Base-by-base conservation (phyloP, 2,888 invertebrate genomes). In the Stenodema calcarata region DNA sequence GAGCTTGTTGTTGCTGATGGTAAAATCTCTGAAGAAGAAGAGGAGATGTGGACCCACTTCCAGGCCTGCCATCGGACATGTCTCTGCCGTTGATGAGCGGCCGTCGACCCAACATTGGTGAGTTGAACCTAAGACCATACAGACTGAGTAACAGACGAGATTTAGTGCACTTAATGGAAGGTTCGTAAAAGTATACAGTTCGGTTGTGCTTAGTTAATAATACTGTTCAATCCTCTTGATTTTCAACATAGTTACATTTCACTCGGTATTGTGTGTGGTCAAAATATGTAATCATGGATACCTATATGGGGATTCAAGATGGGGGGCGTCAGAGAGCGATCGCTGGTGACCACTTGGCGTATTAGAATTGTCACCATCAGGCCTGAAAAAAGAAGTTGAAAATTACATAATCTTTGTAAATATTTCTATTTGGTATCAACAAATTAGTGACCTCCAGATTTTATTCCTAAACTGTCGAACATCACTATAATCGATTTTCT, bases 21-120 rank as follows among this genome's bases (percentile, higher is more conserved):
- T 95, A 95, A 91, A 95, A 95, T 90, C 95, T 93, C 91, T 95
- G 95, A 89, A 95, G 92, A 87, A 95, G 95, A 91, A 95, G 94
- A 50, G 95, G 95, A 91, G 95, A 95, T 83, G 95, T 95, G 91
- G 95, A 95, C 88, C 95, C 95, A 76, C 93, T 93, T 47, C 87
- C 86, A 11, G 82, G 50, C 16, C 80, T 69, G 28, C 47, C 82
- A 11, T 87, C 81, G 0, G 35, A 23, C 7, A 28, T 84, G 27
- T 78, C 84, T 12, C 30, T 86, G 16, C 78, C 88, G 35, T 88
- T 88, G 47, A 78, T 76, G 7, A 85, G 27, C n/a, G 47, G 42
- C 30, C 78, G 75, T n/a, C 87, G 62, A 0, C 50, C 47, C 12
- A 84, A 30, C 28, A 86, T 30, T 11, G 87, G 87, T 0, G 87